A percentile compares a stretch with the other conserved stretches of the same genome.
These are phyloP conservation scores for Sceloporus undulatus DNA, from an alignment of 2,113 vertebrate genomes.

Conservation along the genomic window DNA sequence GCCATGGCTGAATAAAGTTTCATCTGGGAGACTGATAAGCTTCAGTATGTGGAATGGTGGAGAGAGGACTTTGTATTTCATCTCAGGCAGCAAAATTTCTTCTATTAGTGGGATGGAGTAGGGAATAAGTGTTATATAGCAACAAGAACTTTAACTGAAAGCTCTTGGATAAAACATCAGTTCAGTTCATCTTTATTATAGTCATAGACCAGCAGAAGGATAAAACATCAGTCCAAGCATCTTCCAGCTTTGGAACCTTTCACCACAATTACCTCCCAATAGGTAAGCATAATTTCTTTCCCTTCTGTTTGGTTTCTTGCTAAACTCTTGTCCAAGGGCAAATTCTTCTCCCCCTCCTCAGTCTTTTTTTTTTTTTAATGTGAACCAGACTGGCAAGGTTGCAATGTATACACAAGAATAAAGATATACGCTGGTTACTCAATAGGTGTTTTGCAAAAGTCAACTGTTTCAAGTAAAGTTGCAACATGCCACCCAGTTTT, in stretches of 20 bases:
- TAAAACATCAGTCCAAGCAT: neutral
- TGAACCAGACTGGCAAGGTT: slow-evolving; percentile 69
- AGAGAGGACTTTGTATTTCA: too few relatives aligned
- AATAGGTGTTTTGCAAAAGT: slow-evolving; percentile 76
- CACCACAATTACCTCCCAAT: slow-evolving; percentile 43
- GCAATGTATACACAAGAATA: slow-evolving; percentile 67
- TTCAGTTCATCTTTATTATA: too few relatives aligned
- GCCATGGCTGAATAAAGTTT: too few relatives aligned
- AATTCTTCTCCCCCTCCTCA: slow-evolving; percentile 44
- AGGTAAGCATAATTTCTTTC: slow-evolving; percentile 19
- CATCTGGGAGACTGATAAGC: too few relatives aligned
- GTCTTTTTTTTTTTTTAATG: slow-evolving; percentile 18
- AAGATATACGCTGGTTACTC: slow-evolving; percentile 72
- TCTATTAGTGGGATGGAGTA: neutral
- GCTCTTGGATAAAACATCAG: neutral
- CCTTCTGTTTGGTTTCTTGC: slow-evolving; percentile 47
- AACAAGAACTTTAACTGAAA: slow-evolving; percentile 16
- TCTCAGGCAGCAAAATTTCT: too few relatives aligned
- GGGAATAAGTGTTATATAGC: neutral
- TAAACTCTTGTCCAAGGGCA: slow-evolving; percentile 68
- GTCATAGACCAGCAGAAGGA: too few relatives aligned
- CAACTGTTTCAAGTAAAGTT: slow-evolving; percentile 71
- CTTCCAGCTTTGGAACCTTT: slow-evolving; percentile 7
- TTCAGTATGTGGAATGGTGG: too few relatives aligned
- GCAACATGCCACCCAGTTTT: slow-evolving; percentile 70